phyloP scores from a whole-genome alignment of 2,113 vertebrate species.

The Erinaceus europaeus region DNA sequence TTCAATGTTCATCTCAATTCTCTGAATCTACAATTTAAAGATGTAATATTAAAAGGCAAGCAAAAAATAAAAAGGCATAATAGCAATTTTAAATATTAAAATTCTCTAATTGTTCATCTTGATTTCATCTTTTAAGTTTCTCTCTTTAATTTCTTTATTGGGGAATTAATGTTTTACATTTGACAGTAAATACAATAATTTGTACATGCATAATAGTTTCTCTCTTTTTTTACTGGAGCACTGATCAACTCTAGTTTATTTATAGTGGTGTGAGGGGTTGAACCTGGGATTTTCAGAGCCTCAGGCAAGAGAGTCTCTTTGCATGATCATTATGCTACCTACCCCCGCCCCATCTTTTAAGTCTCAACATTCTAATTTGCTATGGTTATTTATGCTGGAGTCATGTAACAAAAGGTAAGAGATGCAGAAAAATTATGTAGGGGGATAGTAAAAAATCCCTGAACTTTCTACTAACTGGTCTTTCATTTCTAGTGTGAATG shows the following conservation, averaged over 20 bases:
- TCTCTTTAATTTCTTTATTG: too few species aligned
- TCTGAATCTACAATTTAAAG: not conserved
- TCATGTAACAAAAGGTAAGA: not conserved
- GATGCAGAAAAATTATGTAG: not conserved
- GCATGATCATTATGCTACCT: too few species aligned
- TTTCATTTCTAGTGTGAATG: not conserved
- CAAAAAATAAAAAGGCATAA: conserved; percentile 1
- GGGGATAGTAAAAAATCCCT: not conserved
- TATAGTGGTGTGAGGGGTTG: too few species aligned
- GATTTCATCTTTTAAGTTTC: conserved; percentile 34
- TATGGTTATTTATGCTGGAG: not conserved
- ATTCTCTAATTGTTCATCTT: not conserved
- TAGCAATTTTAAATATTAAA: not conserved
- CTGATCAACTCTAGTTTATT: too few species aligned
- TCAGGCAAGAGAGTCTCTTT: too few species aligned
- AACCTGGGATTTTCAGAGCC: too few species aligned
- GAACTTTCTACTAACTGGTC: not conserved
- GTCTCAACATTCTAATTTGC: not conserved
- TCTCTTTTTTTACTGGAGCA: too few species aligned
- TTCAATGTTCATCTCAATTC: too few species aligned
- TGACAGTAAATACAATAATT: too few species aligned
- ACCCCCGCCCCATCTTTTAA: too few species aligned
- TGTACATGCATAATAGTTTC: too few species aligned
- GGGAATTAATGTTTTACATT: too few species aligned
- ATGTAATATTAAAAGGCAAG: not conserved